Evolutionary conservation across 2,113 vertebrate genomes (phyloP).

Genomic region (Fulica atra): DNA sequence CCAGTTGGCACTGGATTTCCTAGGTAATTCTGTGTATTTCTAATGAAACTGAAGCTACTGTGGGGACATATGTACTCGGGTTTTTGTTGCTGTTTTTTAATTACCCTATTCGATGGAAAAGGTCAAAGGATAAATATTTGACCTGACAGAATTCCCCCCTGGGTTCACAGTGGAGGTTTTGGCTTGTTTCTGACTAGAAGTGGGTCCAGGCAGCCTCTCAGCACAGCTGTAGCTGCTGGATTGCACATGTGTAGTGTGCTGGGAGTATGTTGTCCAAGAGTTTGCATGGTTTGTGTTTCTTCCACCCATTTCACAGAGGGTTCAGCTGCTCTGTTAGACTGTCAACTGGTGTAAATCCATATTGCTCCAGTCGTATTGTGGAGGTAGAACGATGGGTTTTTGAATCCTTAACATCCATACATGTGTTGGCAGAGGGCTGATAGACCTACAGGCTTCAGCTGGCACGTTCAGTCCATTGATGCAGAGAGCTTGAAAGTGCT

Average conservation of each 20-base stretch:
- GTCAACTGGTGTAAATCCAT: neutral
- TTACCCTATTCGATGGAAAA: neutral
- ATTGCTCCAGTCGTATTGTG: neutral
- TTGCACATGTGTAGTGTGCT: rapidly evolving
- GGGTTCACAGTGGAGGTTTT: neutral
- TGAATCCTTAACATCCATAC: neutral
- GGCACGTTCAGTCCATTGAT: rapidly evolving
- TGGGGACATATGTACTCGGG: neutral
- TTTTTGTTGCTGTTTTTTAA: neutral
- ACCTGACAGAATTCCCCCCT: neutral
- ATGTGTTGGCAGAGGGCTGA: neutral
- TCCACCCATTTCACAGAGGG: neutral
- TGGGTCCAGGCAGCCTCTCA: neutral
- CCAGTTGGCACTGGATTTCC: neutral
- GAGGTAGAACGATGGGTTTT: neutral
- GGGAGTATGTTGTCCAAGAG: neutral
- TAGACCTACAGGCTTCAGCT: neutral
- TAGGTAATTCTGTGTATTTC: neutral
- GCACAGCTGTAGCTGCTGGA: neutral
- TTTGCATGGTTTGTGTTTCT: neutral
- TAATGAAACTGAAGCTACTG: neutral
- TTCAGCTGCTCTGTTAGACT: neutral
- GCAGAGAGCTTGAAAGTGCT: rapidly evolving
- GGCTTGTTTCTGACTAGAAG: neutral
- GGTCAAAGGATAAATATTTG: slow-evolving; percentile 17